Conservation (phyloP, 2,888 invertebrate species). For the Cheiracanthium punctorium region DNA sequence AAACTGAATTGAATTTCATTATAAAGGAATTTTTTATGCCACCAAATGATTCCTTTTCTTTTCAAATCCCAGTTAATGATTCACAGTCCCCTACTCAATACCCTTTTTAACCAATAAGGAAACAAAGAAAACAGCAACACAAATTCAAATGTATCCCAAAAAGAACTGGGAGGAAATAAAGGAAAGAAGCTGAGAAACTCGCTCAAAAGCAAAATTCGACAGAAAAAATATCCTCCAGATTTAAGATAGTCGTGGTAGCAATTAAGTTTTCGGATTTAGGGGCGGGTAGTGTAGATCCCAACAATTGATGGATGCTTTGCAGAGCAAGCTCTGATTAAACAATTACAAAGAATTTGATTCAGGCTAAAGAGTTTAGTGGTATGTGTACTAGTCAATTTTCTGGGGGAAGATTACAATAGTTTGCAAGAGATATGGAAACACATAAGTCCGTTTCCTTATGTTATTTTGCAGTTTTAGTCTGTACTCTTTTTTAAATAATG, state of each 20-base stretch:
- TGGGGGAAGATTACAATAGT: no score
- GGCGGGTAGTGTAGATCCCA: conserved; percentile 1
- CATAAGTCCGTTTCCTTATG: no score
- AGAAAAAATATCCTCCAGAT: conserved; percentile 22
- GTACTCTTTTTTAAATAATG: no score
- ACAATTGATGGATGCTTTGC: conserved; percentile 48
- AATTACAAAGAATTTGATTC: conserved; percentile 44
- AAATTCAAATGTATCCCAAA: conserved; percentile 37
- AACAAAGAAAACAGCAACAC: conserved; percentile 42
- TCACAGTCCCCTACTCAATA: conserved; percentile 18
- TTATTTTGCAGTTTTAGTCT: no score
- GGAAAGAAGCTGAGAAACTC: conserved; percentile 54
- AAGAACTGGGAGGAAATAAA: conserved; percentile 47
- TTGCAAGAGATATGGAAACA: no score
- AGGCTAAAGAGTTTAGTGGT: background rate
- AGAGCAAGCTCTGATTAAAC: conserved; percentile 62
- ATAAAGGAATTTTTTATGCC: conserved; percentile 39
- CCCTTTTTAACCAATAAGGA: conserved; percentile 49
- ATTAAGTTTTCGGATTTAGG: conserved; percentile 39
- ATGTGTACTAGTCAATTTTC: no score
- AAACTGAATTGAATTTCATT: conserved; percentile 56
- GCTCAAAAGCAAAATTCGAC: conserved; percentile 35
- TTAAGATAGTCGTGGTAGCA: conserved; percentile 50
- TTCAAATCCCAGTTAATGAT: conserved; percentile 56
- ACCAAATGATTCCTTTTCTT: conserved; percentile 51